phyloP scores from a whole-genome alignment of 2,113 vertebrate species.

The Callorhinus ursinus region DNA sequence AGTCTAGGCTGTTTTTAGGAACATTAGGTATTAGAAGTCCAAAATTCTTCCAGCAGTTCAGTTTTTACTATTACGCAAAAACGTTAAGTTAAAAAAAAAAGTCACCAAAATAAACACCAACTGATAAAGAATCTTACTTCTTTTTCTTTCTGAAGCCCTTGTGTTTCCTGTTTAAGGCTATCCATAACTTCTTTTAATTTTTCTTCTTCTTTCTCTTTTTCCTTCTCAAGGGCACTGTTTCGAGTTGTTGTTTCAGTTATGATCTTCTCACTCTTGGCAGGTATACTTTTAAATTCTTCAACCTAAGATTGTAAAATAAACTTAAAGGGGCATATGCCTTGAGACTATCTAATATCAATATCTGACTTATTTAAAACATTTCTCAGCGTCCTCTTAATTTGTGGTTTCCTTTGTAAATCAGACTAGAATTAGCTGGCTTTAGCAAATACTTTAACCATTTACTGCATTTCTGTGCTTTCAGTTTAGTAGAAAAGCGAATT shows the following conservation, averaged over 20 bases:
- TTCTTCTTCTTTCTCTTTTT: constrained; percentile 91
- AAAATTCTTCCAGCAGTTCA: background rate
- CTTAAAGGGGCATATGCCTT: background rate
- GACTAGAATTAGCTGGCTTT: background rate
- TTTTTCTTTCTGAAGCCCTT: constrained; percentile 93
- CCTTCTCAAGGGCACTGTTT: constrained; percentile 89
- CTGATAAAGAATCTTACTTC: constrained; percentile 86
- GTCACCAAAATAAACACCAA: constrained; percentile 13
- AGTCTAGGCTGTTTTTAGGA: background rate
- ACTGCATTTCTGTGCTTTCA: background rate
- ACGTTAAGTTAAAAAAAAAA: background rate
- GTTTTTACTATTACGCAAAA: background rate
- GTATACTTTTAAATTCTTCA: constrained; percentile 90
- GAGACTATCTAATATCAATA: background rate
- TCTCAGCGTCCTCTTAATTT: background rate
- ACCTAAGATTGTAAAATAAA: constrained; percentile 84
- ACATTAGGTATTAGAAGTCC: background rate
- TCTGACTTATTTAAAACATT: background rate
- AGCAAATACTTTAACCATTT: background rate
- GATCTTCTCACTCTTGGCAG: constrained; percentile 86
- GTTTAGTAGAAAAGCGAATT: background rate
- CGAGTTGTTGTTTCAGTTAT: constrained; percentile 89
- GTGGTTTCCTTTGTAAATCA: background rate
- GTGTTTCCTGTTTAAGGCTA: constrained; percentile 94
- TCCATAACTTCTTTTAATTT: constrained; percentile 93